Evolutionary conservation across 2,888 invertebrate genomes (phyloP), one percentile per base, ranked within the genome.

Genomic region (Synergus laeviventris): DNA sequence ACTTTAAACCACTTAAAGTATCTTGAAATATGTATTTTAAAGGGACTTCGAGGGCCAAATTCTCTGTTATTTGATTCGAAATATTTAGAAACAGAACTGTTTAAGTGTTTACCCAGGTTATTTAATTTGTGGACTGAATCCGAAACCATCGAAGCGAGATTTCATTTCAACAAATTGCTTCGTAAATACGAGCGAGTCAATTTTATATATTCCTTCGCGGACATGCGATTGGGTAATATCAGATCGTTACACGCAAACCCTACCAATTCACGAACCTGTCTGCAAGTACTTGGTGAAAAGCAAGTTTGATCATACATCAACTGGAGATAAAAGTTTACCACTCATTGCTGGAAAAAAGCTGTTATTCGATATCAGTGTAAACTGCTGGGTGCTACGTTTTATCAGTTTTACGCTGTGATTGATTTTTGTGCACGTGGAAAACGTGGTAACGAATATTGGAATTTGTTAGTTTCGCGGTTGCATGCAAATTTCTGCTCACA

Each of bases 121-220:
- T 56, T 56, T 56, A 56, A 21, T 56, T 56, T 56, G 18, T 21
- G 4, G 45, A 64, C 73, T 54, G 75, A 18, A 73, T 61, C 4
- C 24, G 31, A 70, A 70, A 45, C 45, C 31, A 74, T 39, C 38
- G 56, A 59, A 49, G 39, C 62, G 36, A 36, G 54, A 36, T 39
- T 76, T 76, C 77, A 74, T 70, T 81, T 76, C 54, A 54, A 66
- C 76, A 80, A 81, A 81, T 80, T 79, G 75, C 79, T 76, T 39
- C 56, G 76, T 62, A 73, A 78, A 77, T 73, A 77, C 74, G 74
- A 62, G 74, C 45, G 59, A 21, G 74, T 70, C 60, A 78, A 73
- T 78, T 81, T 56, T 70, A 70, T 64, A 64, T 42, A 76, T 75
- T 73, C 54, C 60, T 75, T 49, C 59, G 77, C 62, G 76, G 66